These are phyloP conservation scores for Melanchra persicariae DNA, from an alignment of 2,888 invertebrate species.

Conservation along the genomic window DNA sequence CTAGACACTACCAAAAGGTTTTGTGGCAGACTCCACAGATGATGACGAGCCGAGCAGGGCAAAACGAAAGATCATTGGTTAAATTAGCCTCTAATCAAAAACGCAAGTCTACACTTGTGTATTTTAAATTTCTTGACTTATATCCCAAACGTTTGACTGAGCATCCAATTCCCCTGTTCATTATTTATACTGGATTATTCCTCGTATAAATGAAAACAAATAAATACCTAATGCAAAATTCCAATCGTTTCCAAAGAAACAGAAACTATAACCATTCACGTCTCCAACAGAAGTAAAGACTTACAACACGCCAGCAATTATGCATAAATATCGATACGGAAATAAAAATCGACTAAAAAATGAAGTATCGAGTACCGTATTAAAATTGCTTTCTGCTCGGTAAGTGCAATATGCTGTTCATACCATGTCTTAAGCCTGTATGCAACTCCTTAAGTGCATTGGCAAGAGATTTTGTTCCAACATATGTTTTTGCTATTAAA, in stretches of 20 bases:
- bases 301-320: conserved; percentile 15
- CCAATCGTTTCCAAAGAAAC: neutral
- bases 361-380: conserved; percentile 8
- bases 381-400: conserved; percentile 22
- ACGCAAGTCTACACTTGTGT: no score
- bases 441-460: conserved; percentile 25
- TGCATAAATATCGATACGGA: conserved; percentile 17
- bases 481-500: conserved; percentile 22
- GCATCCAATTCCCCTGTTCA: no score
- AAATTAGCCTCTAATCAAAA: no score
- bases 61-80: no score
- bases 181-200: no score
- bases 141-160: no score
- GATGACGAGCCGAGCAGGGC: no score
- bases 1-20: no score
- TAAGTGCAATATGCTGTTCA: conserved; percentile 41
- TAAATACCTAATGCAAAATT: neutral
- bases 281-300: neutral
- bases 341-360: conserved; percentile 22
- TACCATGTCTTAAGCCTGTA: conserved; percentile 15
- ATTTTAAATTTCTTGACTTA: no score
- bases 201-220: neutral
- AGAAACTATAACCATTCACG: neutral
- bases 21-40: no score
- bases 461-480: conserved; percentile 27